Base-by-base conservation (phyloP, 2,888 invertebrate species). In the Rotaria socialis region DNA sequence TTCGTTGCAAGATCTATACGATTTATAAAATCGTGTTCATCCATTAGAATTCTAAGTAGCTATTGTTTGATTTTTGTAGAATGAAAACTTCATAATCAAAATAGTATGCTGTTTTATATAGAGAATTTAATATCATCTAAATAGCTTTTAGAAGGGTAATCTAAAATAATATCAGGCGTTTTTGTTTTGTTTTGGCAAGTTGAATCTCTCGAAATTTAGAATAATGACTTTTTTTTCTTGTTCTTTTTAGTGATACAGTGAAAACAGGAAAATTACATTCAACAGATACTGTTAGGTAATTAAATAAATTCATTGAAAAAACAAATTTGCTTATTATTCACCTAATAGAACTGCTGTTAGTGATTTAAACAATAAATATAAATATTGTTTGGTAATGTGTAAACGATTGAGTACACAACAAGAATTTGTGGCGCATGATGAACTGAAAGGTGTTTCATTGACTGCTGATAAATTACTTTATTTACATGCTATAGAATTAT, bases 401-500 rank as follows among this genome's bases (percentile, higher is more conserved):
- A 95, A 96, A 91, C 94, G 95, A 89, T 93, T 98, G 86, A 96
- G 96, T 87, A 94, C 94, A 80, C 91, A 92, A 27, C 90, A 92
- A 11, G 90, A 91, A 4, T 89, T 91, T n/a, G 91, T 91, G 27
- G 89, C 89, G 85, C 94, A 47, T n/a, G 43, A 86, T 87, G 90
- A 89, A 67, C 89, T 89, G 35, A 89, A 90, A 87, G 88, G 89
- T 56, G 89, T 90, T 47, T 89, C 90, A 86, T 89, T 93, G 87
- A 95, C 96, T 87, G 97, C 97, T 88, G 98, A 99, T 91, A 95
- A 96, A 91, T 95, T 99, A 88, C 94, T 99, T 88, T 99, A 98
- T 92, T 95, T 96, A 91, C 96, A 99, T 92, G 98, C 98, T 88
- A 95, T 99, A 89, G 95, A 97, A 92, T 94, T 98, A 94, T 99